Evolutionary conservation across 2,797 vertebrate genomes (phyloP), one percentile per base, ranked within the genome.

Genomic region (Enteromius argenteus): DNA sequence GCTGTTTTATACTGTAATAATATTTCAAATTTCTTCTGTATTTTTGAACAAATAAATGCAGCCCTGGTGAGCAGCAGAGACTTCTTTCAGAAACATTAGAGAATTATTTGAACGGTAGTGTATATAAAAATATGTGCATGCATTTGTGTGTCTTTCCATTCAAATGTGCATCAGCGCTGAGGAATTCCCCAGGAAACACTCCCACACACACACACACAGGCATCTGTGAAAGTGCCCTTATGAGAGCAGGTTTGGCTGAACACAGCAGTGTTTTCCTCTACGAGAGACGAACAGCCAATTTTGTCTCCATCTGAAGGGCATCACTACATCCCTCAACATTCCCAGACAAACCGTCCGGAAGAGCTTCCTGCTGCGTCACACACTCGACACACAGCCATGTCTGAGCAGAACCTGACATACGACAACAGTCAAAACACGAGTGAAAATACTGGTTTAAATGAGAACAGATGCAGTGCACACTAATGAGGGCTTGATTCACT

Each of bases 181-280:
- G 37, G 67, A 69, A 69, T 44, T 69, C 37, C 19, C 1, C 32
- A 37, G 32, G 15, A 85, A 49, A 7, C 66, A 84, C 86, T 9
- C 62, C 1, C 81, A 81, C 37, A 30, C 69, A 4, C 69, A 32
- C 49, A 71, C 73, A 53, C 56, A 83, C 60, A 37, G 11, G 7
- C 3, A 0, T 15, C 32, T 56, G 73, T 75, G 53, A 56, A 8
- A 58, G 39, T 79, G 76, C 58, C 58, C 76, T 49, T 79, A 46
- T 79, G 60, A 66, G 58, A 56, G 56, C 76, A 79, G 58, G 39
- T 77, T 58, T 76, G 73, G 51, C 73, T 56, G 21, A 75, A 75
- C 6, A 37, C 56, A 62, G n/a, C 4, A 15, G 56, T 8, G 56
- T 60, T 77, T 77, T 77, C 53, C 53, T 77, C 35, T 23, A 19